Base-by-base conservation (phyloP, 2,888 invertebrate genomes). In the Lamellibrachia columna region DNA sequence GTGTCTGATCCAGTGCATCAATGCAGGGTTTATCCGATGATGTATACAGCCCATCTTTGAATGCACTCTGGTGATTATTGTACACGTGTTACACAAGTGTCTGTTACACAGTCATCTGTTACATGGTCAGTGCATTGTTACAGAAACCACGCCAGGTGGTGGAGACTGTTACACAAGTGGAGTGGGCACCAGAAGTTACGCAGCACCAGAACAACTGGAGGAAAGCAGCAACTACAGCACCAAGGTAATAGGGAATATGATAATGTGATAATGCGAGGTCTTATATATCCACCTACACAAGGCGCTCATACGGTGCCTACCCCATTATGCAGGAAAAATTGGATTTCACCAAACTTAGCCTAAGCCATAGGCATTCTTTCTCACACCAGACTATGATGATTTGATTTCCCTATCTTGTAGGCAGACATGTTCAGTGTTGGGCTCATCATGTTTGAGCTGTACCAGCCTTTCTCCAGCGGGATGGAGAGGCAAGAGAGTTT, bases 351-450 rank as follows among this genome's bases (percentile, higher is more conserved):
- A 40, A 40, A 40, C 40, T 1, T 40, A 40, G 40, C 40, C 40
- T 40, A 40, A 40, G 40, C 40, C 40, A 0, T 40, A 40, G 40
- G 40, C 40, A 40, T 40, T 40, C 40, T 40, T 40, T 40, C 9
- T 55, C 9, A 55, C 7, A 55, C 7, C 55, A 55, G 55, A 55
- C 55, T 9, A 55, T 60, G 60, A 60, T 15, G 60, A 9, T 4
- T 60, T 60, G 11, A 11, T 40, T 90, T 90, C 60, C 52, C 11
- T 90, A 9, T 7, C n/a, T 94, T 94, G 58, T 94, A 95, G 98
- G 98, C 98, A 95, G 98, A 98, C 96, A 97, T 98, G 97, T 98
- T 98, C 96, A 98, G 98, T 95, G 96, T 98, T 6, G 98, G 98
- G 8, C 98, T 98, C 93, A 98, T 98, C 93, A 97, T 98, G 58